These are phyloP conservation scores for Chaitophorus viminalis DNA, from an alignment of 2,888 invertebrate species.

Conservation along the genomic window DNA sequence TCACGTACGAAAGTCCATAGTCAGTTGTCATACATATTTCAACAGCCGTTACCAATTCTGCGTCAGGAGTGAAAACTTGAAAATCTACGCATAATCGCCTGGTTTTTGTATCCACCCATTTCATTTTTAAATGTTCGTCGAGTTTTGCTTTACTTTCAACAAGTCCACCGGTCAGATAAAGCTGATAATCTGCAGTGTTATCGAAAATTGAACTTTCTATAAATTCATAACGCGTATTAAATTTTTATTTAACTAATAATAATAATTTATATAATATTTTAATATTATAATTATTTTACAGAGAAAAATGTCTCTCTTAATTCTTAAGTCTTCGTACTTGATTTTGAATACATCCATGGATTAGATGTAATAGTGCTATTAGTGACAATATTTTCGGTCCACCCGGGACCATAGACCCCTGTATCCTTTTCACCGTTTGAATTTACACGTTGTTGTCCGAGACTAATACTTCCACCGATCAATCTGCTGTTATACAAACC, in stretches of 20 bases:
- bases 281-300: neutral
- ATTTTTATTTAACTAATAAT: neutral
- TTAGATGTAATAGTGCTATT: neutral
- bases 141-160: neutral
- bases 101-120: slow-evolving; percentile 39
- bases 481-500: slow-evolving; percentile 43
- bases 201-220: neutral
- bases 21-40: neutral
- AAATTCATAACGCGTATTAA: neutral
- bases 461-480: slow-evolving; percentile 19
- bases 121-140: neutral
- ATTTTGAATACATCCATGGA: neutral
- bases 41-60: slow-evolving; percentile 11
- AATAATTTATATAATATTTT: neutral
- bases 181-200: neutral
- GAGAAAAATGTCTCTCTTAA: neutral
- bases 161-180: slow-evolving; percentile 24
- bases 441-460: slow-evolving; percentile 11
- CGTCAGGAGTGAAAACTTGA: neutral
- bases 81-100: neutral
- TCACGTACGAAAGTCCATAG: slow-evolving; percentile 19
- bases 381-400: neutral
- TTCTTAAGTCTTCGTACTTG: too few relatives aligned
- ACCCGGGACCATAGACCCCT: neutral
- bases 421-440: neutral